Evolutionary conservation across 2,888 invertebrate species (phyloP), one percentile per base, ranked within the genome.

Genomic region (Frankliniella fusca): DNA sequence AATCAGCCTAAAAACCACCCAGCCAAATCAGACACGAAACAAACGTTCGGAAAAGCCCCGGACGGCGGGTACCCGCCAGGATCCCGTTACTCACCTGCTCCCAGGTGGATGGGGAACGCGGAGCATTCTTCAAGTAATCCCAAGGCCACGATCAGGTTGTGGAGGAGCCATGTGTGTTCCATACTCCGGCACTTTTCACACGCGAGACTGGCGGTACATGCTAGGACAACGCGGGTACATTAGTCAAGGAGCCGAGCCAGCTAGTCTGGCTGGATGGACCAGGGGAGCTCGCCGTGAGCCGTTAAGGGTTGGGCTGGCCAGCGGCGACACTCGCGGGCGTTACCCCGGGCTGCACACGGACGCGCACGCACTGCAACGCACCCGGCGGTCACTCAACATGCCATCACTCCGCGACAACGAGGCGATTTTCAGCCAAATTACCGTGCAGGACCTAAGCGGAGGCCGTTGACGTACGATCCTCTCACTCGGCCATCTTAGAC

Each of bases 71-170:
- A 61, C 61, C n/a, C n/a, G n/a, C n/a, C 61, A n/a, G 20, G 61
- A 61, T 61, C 10, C 61, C 61, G 61, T 61, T 61, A 61, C 70
- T 76, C 70, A 76, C 70, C 70, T 76, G 70, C 70, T 23, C 70
- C 70, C 70, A 76, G 27, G 70, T 76, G 70, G 27, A 76, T 76
- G 70, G 70, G 70, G 12, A 76, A 76, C 27, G 70, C 70, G 10
- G 70, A 27, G 70, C 70, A 76, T 76, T 76, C 27, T 76, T 76
- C 70, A 27, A 76, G 70, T 76, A 76, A 76, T 76, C 70, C 70
- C 70, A 76, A 76, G 27, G 70, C 70, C 70, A 76, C 70, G 70
- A 76, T 76, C 70, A 76, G 70, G 70, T 76, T 76, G 70, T 76
- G 70, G 70, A 76, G 27, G 27, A 76, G 70, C 70, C 70, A 76